These are phyloP conservation scores for Propsilocerus akamusi DNA, from an alignment of 1,140 invertebrate species.

Conservation along the genomic window DNA sequence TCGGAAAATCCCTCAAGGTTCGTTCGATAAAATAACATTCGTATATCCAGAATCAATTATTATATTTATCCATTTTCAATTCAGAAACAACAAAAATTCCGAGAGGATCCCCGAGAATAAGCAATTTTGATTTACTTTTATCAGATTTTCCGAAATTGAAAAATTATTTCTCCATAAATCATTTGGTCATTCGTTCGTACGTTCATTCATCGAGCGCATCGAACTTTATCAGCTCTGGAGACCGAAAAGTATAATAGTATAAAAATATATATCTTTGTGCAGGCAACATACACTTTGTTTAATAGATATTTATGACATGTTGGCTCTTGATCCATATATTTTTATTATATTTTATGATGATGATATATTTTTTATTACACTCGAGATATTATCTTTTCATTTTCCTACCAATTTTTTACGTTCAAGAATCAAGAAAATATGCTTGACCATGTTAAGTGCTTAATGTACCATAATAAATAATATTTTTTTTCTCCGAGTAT, in stretches of 20 bases:
- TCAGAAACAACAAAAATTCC: no score
- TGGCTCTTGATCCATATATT: not conserved
- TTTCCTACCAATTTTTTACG: not conserved
- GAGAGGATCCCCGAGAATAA: no score
- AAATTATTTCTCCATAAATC: not conserved
- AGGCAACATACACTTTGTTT: no score
- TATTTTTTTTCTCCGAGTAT: not conserved
- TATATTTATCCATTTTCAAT: no score
- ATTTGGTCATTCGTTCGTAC: not conserved
- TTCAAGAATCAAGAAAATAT: not conserved
- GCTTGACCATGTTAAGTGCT: conserved; percentile 4
- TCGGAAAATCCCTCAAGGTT: no score
- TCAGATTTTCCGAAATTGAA: not conserved
- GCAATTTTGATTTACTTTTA: no score
- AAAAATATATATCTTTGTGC: no score
- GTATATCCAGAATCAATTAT: no score
- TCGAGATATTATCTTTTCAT: not conserved
- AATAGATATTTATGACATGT: conserved; percentile 2
- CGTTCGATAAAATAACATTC: no score
- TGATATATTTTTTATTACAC: conserved; percentile 4
- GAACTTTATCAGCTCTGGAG: no score
- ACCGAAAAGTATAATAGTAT: no score
- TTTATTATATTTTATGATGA: conserved; percentile 4
- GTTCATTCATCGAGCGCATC: no score
- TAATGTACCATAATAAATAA: conserved; percentile 4